Evolutionary conservation across 2,797 vertebrate genomes (phyloP), one percentile per base, ranked within the genome.

Genomic region (Myripristis jacobus): DNA sequence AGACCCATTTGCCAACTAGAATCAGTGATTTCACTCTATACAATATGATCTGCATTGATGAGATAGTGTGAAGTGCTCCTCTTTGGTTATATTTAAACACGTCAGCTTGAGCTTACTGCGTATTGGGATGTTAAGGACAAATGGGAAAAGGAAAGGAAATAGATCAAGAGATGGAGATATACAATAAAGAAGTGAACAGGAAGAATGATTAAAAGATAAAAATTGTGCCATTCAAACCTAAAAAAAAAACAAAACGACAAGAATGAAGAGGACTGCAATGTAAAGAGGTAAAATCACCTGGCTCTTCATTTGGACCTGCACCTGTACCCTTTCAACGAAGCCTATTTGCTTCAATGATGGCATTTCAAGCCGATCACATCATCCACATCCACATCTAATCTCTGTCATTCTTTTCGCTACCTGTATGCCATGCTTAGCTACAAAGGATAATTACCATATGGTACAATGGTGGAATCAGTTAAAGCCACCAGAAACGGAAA

Each of bases 341-440:
- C 69, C 70, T 66, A 66, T 81, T 80, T 83, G 62, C 84, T 81
- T 61, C 89, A 86, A 86, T 85, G 79, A 87, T 73, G 66, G 82
- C 83, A 84, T 82, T 88, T 88, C 75, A 85, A 81, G 88, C 83
- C 88, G 84, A 87, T 89, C 80, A 84, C 80, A 89, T 86, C 88
- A 91, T 84, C 79, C n/a, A n/a, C n/a, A 81, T 66, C 82, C 82
- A 88, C 87, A 91, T 87, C 89, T 91, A 89, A 90, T 89, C 80
- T 88, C 84, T 84, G 84, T 84, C 70, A 80, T 76, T 83, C 72
- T 18, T 3, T 13, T 4, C 13, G 38, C 41, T 43, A 2, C 34
- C 38, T 59, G 15, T 1, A 22, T n/a, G 58, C 36, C 16, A 29
- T 43, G 24, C 44, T 21, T 19, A 44, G 27, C 41, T 13, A 46